Evolutionary conservation across 1,140 invertebrate genomes (phyloP).

Genomic region (Helicoverpa armigera): DNA sequence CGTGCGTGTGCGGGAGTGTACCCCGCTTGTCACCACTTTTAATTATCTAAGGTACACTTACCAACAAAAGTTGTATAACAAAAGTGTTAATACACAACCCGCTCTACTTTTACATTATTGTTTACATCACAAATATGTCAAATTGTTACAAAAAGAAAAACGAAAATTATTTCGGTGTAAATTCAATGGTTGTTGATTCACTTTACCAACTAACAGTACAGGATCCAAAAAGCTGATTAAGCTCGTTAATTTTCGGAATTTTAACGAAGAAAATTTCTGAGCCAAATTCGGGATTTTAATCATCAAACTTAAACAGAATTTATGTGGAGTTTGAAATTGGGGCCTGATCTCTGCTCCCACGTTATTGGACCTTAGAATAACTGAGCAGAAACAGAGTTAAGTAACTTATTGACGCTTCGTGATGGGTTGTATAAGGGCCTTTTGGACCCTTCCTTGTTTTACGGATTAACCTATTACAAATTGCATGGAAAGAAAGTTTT

Average conservation of each 20-base stretch:
- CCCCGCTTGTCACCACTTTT: slow-evolving; percentile 15
- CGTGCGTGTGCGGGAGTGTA: slow-evolving; percentile 40
- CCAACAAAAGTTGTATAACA: slow-evolving; percentile 35
- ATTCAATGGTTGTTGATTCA: neutral
- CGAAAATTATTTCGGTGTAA: neutral
- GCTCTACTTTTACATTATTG: neutral
- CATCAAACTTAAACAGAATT: slow-evolving; percentile 41
- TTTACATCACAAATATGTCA: neutral
- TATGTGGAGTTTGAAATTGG: slow-evolving; percentile 23
- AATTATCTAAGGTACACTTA: slow-evolving; percentile 20
- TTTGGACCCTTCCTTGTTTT: neutral
- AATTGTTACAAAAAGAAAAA: neutral
- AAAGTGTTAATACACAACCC: slow-evolving; percentile 19
- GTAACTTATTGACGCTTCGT: slow-evolving; percentile 24
- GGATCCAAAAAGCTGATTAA: slow-evolving; percentile 6
- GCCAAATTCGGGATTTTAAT: slow-evolving; percentile 34
- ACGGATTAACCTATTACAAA: neutral
- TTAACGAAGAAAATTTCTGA: slow-evolving; percentile 10
- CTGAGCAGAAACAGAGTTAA: slow-evolving; percentile 25
- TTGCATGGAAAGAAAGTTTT: neutral
- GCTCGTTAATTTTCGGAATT: slow-evolving; percentile 7
- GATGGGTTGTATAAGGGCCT: neutral
- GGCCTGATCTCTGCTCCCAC: neutral
- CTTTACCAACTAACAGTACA: neutral
- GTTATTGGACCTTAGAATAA: slow-evolving; percentile 8